Percentiles rank a stretch among this genome's conserved stretches.
Conservation (phyloP, 2,113 vertebrate genomes). For the Ailuropoda melanoleuca region DNA sequence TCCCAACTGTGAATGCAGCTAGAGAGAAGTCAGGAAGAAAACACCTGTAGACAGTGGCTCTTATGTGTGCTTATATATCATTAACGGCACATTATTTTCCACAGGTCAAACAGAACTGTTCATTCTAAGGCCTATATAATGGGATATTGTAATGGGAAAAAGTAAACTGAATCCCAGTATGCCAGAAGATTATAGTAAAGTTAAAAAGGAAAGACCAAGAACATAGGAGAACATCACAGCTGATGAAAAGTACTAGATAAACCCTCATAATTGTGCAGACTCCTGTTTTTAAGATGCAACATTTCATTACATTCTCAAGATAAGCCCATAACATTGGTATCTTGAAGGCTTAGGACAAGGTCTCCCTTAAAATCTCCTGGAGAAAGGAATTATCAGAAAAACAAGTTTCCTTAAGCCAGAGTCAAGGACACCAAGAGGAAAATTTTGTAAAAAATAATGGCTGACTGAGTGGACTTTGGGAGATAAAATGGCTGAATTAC, state of each 20-base stretch:
- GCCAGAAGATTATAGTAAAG: background rate
- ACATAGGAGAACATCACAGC: background rate
- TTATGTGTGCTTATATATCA: background rate
- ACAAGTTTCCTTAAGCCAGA: background rate
- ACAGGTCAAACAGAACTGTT: background rate
- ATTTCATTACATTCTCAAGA: constrained; percentile 1
- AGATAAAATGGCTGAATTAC: background rate
- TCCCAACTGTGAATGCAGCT: background rate
- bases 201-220: background rate
- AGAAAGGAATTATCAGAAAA: background rate
- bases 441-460: background rate
- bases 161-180: background rate
- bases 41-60: background rate
- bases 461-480: background rate
- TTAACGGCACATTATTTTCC: background rate
- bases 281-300: constrained; percentile 22
- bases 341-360: background rate
- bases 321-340: background rate
- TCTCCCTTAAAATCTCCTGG: background rate
- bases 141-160: background rate
- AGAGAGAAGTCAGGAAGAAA: background rate
- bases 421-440: background rate
- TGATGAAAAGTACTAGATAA: background rate
- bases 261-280: background rate
- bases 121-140: background rate